Base-by-base conservation (phyloP, 2,888 invertebrate genomes). In the Drosophila cognata region DNA sequence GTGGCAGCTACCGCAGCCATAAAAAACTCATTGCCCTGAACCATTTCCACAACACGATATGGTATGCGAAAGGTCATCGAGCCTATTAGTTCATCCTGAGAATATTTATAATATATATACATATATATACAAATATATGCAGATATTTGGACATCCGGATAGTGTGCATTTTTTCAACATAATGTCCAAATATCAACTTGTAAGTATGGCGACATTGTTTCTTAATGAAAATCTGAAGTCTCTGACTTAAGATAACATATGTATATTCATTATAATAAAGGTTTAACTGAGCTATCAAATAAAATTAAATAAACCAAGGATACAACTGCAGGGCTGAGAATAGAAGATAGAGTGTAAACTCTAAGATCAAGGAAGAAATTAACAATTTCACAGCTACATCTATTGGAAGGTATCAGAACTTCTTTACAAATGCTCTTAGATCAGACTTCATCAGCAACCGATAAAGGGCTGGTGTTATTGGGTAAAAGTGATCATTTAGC, bases 1-100 rank as follows among this genome's bases (percentile, higher is more conserved):
- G 93, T 93, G 36, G 89, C 89, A 31, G 91, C 93, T 41, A 92
- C 89, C 2, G 93, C 93, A 7, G 91, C 93, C 68, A 93, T 73
- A 18, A 93, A 91, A 77, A 86, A 92, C 82, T 92, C 65, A 70
- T 88, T 91, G 8, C 84, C 83, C 46, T 91, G 90, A 13, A 93
- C 75, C 41, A 89, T 66, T 53, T 92, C 88, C 6, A 90, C 77
- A 4, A 92, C 83, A 43, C 89, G 90, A 61, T 84, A 82, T 0
- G 93, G 92, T 35, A 93, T 84, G 28, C 76, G 77, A 71, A 81
- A 91, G 3, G 93, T 93, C 71, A 92, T 82, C 6, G 91, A 90
- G 1, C 93, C 93, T 56, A 89, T 69, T 0, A 92, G 74, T 36
- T 85, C 85, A 31, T 87, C 82, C 92, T 92, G 46, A 1, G 38